phyloP scores from a whole-genome alignment of 2,113 vertebrate species.

The Paradisaea rubra region DNA sequence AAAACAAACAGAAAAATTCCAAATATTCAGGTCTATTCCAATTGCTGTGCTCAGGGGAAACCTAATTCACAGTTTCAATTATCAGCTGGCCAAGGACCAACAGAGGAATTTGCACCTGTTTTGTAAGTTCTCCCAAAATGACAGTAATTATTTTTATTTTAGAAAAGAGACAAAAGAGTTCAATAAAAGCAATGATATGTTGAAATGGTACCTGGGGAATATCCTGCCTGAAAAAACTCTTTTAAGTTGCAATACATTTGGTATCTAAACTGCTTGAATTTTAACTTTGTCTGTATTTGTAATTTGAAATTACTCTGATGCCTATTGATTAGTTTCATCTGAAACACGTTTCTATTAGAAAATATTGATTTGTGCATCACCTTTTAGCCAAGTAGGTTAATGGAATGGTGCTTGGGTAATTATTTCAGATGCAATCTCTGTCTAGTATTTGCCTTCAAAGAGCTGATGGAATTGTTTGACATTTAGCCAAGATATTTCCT shows the following conservation, averaged over 20 bases:
- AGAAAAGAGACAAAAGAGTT: not conserved
- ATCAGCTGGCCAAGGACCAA: not conserved
- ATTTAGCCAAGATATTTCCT: not conserved
- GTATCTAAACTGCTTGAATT: not conserved
- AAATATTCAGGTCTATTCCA: not conserved
- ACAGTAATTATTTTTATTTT: not conserved
- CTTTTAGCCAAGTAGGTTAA: conserved; percentile 40
- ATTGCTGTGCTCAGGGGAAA: not conserved
- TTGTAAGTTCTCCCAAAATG: not conserved
- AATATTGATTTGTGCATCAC: conserved; percentile 20
- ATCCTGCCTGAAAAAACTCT: not conserved
- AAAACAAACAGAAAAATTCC: not conserved
- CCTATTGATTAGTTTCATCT: conserved; percentile 8
- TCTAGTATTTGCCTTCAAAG: conserved; percentile 10
- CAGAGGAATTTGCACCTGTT: not conserved
- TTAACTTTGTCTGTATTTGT: not conserved
- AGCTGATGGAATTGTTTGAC: conserved; percentile 23
- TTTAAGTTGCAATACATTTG: not conserved
- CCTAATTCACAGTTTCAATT: not conserved
- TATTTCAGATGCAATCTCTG: not conserved
- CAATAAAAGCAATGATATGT: not conserved
- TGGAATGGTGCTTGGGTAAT: conserved; percentile 1
- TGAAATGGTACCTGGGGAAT: not conserved
- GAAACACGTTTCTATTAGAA: conserved; percentile 9
- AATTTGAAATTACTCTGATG: conserved; percentile 1